phyloP scores from a whole-genome alignment of 2,113 vertebrate genomes.

The Atlantisia rogersi region DNA sequence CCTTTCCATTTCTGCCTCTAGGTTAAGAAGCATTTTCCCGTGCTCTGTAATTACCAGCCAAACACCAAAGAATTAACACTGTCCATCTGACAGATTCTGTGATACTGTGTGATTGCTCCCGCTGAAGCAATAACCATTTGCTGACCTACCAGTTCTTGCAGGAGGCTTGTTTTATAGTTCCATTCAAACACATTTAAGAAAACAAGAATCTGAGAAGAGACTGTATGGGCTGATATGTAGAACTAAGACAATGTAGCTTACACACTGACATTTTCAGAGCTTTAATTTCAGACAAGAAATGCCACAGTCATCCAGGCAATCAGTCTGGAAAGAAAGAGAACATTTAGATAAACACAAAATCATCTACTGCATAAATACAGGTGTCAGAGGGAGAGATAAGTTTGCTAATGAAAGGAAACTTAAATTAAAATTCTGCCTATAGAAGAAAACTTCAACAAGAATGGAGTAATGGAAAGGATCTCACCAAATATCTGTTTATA shows the following conservation, averaged over 20 bases:
- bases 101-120: slow-evolving; percentile 35
- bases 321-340: slow-evolving; percentile 1
- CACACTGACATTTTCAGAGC: slow-evolving; percentile 1
- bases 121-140: not conserved
- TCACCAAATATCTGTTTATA: not conserved
- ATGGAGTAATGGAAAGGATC: not conserved
- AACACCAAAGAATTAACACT: slow-evolving; percentile 39
- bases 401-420: not conserved
- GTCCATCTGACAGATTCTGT: slow-evolving; percentile 19
- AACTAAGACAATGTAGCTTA: not conserved
- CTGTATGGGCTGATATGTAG: not conserved
- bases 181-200: not conserved
- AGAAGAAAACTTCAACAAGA: not conserved
- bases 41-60: slow-evolving; percentile 52
- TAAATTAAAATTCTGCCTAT: not conserved
- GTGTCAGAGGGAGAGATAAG: not conserved
- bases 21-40: not conserved
- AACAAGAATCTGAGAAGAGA: not conserved
- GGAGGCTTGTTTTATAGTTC: slow-evolving; percentile 8
- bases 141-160: not conserved
- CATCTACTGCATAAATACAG: not conserved
- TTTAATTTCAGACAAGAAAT: slow-evolving; percentile 24
- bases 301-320: not conserved
- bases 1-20: slow-evolving; percentile 3
- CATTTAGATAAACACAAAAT: not conserved